These are phyloP conservation scores for Etheostoma nigrum DNA, from an alignment of 2,797 vertebrate genomes.

Conservation along the genomic window DNA sequence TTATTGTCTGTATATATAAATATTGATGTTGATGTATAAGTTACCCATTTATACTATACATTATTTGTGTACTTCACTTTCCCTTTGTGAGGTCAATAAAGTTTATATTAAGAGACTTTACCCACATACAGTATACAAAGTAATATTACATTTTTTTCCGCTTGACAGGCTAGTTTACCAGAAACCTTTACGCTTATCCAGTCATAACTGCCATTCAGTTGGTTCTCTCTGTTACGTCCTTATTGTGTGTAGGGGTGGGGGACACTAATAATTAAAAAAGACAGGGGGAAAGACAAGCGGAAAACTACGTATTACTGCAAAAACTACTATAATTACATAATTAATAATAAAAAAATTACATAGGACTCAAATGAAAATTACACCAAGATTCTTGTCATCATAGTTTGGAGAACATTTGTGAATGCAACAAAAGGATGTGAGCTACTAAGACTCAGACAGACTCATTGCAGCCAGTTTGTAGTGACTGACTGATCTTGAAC, in stretches of 20 bases:
- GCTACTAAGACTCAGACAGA: neutral
- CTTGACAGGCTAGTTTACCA: slow-evolving; percentile 21
- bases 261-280: no score
- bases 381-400: neutral
- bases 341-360: neutral
- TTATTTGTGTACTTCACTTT: neutral
- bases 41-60: no score
- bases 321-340: neutral
- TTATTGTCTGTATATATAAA: no score
- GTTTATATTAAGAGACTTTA: neutral
- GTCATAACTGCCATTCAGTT: slow-evolving; percentile 9
- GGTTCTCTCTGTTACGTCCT: neutral
- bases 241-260: no score
- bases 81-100: neutral
- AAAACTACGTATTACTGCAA: neutral
- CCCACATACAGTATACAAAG: slow-evolving; percentile 1
- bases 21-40: no score
- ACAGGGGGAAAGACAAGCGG: no score
- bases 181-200: slow-evolving; percentile 15
- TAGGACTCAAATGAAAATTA: slow-evolving; percentile 20
- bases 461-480: neutral
- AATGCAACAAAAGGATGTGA: slow-evolving; percentile 6
- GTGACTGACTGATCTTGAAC: neutral
- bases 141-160: slow-evolving; percentile 20
- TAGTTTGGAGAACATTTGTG: slow-evolving; percentile 17